phyloP scores from a whole-genome alignment of 1,140 invertebrate genomes.

The Atopsyche davidsoni region DNA sequence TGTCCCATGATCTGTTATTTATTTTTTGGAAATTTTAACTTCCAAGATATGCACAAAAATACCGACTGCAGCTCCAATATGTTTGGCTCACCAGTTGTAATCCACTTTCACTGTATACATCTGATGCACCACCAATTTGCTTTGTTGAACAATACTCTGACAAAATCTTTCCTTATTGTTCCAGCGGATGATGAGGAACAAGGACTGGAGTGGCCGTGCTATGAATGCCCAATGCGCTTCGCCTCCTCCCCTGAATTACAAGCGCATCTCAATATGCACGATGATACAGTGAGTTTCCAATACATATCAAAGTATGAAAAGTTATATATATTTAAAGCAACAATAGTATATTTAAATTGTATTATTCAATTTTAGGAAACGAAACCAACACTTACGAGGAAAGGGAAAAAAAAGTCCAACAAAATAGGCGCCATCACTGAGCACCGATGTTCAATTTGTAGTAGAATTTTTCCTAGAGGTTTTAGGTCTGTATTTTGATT shows the following conservation, averaged over 20 bases:
- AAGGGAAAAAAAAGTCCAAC: slow-evolving; percentile 17
- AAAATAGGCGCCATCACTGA: slow-evolving; percentile 30
- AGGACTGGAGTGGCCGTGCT: slow-evolving; percentile 48
- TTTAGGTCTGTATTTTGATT: slow-evolving; percentile 55
- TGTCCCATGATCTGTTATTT: no score
- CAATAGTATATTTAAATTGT: slow-evolving; percentile 4
- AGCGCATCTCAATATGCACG: slow-evolving; percentile 53
- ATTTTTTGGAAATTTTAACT: no score
- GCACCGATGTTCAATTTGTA: slow-evolving; percentile 47
- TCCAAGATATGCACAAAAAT: no score
- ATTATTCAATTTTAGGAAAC: slow-evolving; percentile 14
- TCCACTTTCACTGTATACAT: no score
- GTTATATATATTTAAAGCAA: background rate
- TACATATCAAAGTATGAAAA: slow-evolving; percentile 2
- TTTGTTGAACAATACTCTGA: no score
- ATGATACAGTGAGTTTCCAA: slow-evolving; percentile 30
- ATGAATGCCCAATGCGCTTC: slow-evolving; percentile 55
- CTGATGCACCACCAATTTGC: no score
- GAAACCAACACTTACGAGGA: slow-evolving; percentile 7
- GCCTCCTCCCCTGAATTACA: slow-evolving; percentile 49
- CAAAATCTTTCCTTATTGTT: no score
- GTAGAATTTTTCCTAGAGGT: slow-evolving; percentile 61
- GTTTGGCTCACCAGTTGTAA: no score
- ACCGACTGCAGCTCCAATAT: no score
- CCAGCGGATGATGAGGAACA: slow-evolving; percentile 26